Evolutionary conservation across 2,888 invertebrate genomes (phyloP).

Genomic region (Eudasyphora cyanicolor): DNA sequence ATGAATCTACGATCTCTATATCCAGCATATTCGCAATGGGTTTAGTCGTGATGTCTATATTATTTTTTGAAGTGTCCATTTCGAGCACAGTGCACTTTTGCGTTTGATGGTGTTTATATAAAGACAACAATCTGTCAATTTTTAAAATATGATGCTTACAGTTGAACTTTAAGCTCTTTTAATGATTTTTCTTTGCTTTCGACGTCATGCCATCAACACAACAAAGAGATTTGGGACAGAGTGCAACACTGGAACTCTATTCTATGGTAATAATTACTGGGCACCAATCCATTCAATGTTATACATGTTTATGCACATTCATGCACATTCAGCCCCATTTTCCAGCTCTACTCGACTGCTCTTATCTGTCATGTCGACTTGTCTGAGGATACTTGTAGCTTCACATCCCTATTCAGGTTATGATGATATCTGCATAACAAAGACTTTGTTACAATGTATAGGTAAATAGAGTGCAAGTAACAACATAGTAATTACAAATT

Average conservation of each 20-base stretch:
- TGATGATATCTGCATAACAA: conserved; percentile 32
- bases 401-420: neutral
- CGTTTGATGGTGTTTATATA: too few species aligned
- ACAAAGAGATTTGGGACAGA: neutral
- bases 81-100: too few species aligned
- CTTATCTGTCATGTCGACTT: neutral
- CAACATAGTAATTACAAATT: conserved; percentile 14
- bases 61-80: too few species aligned
- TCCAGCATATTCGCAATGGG: too few species aligned
- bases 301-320: too few species aligned
- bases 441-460: conserved; percentile 8
- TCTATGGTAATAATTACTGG: neutral
- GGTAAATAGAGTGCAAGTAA: neutral
- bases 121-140: too few species aligned
- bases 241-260: neutral
- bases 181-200: conserved; percentile 58
- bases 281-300: neutral
- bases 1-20: too few species aligned
- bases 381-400: neutral
- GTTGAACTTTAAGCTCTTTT: conserved; percentile 66
- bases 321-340: neutral
- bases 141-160: too few species aligned
- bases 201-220: neutral
- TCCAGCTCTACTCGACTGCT: neutral
- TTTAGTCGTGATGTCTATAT: too few species aligned